Evolutionary conservation across 1,140 invertebrate genomes (phyloP), one percentile per base, ranked within the genome.

Genomic region (Bombus superbus): DNA sequence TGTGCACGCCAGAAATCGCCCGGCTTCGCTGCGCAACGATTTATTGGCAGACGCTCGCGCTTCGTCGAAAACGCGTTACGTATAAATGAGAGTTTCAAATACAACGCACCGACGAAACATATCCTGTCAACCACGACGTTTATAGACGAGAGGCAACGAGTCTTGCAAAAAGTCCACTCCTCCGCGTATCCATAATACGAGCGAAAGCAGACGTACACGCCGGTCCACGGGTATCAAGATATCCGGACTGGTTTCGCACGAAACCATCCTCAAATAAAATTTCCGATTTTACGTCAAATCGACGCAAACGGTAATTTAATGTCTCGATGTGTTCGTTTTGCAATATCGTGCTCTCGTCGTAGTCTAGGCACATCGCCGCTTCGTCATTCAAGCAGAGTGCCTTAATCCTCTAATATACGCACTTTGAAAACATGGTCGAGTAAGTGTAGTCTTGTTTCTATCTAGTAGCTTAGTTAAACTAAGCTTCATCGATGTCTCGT

Each of bases 401-500:
- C 79, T 80, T 85, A 85, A 85, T 80, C 76, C 53, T 28, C 22
- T 80, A 85, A 85, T 80, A 79, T 85, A 47, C 68, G 77, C 66
- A 62, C 40, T 85, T 47, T 72, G 68, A 85, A 80, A 85, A 85
- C 77, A 85, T 32, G 66, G 42, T 15, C 77, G 47, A 59, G 44
- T 80, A 86, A 79, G 76, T 68, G 42, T 77, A 87, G 79, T 80
- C 89, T 90, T 90, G 88, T 89, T 90, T 75, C 81, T 75, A 85
- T 53, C 73, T 82, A 90, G 76, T 90, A 59, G 82, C 87, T 90
- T 86, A 86, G 80, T 75, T 66, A 32, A 32, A 80, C 89, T 90
- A 89, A 91, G 90, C 90, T 88, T 88, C 87, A 92, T 91, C 89
- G 87, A 89, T 89, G 90, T 91, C 88, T 91, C 90, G 88, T 89